A percentile compares a stretch with the other conserved stretches of the same genome.
phyloP scores from a whole-genome alignment of 2,888 invertebrate genomes.

The Drosophila affinis region DNA sequence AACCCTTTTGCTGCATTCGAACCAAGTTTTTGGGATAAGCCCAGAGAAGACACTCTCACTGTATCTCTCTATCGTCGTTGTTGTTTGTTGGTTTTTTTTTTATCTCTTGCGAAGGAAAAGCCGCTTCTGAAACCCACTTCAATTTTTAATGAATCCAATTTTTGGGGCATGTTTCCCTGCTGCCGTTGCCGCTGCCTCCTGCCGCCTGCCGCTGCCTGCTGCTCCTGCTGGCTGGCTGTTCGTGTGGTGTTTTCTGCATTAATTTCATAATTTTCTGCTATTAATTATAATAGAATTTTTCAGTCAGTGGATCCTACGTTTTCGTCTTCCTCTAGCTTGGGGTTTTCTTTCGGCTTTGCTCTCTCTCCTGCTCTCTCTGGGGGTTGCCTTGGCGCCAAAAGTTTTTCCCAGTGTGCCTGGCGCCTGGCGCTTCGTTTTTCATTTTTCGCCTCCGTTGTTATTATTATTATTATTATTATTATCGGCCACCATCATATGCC shows the following conservation, averaged over 20 bases:
- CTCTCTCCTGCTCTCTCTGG: background rate
- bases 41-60: constrained; percentile 8
- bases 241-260: constrained; percentile 66
- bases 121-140: constrained; percentile 64
- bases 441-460: constrained; percentile 36
- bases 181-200: constrained; percentile 27
- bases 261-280: constrained; percentile 78
- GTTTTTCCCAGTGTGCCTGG: constrained; percentile 37
- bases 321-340: constrained; percentile 19
- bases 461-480: constrained; percentile 54
- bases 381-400: constrained; percentile 62
- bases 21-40: constrained; percentile 70
- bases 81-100: no score
- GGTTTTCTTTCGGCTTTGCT: constrained; percentile 1
- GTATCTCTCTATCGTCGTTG: background rate
- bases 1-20: constrained; percentile 45
- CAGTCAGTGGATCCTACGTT: constrained; percentile 68
- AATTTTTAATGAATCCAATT: constrained; percentile 79
- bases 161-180: constrained; percentile 45
- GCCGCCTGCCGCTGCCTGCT: constrained; percentile 11
- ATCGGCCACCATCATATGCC: constrained; percentile 79
- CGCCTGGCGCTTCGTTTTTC: constrained; percentile 29
- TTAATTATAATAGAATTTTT: constrained; percentile 79
- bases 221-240: constrained; percentile 5
- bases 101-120: constrained; percentile 22